These are phyloP conservation scores for Hybognathus amarus DNA, from an alignment of 2,797 vertebrate genomes.

Conservation along the genomic window DNA sequence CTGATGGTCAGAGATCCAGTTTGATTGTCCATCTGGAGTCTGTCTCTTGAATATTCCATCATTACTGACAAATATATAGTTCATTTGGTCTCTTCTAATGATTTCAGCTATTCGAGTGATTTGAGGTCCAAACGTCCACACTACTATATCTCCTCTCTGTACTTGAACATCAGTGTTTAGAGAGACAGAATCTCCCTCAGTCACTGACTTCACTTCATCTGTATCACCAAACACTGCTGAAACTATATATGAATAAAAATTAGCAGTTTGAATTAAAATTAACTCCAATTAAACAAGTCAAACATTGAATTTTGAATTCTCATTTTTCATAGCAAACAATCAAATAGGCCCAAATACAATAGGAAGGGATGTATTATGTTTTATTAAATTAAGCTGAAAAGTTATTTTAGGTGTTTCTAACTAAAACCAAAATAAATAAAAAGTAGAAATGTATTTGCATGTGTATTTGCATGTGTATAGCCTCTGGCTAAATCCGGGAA, in stretches of 20 bases:
- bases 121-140: neutral
- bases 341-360: neutral
- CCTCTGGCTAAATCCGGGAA: no score
- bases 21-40: neutral
- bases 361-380: neutral
- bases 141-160: rapidly evolving
- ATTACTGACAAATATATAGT: neutral
- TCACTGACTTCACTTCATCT: neutral
- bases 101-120: neutral
- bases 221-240: neutral
- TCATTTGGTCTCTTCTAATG: neutral
- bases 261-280: neutral
- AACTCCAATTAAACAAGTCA: neutral
- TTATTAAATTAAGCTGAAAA: neutral
- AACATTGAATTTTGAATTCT: neutral
- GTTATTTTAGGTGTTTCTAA: neutral
- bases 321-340: neutral
- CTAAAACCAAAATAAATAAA: no score
- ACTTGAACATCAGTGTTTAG: neutral
- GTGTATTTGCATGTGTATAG: no score
- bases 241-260: neutral
- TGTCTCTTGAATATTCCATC: neutral
- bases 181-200: neutral
- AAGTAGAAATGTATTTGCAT: neutral
- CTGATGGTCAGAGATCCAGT: neutral